phyloP scores from a whole-genome alignment of 2,113 vertebrate species.

The Elachura formosa region DNA sequence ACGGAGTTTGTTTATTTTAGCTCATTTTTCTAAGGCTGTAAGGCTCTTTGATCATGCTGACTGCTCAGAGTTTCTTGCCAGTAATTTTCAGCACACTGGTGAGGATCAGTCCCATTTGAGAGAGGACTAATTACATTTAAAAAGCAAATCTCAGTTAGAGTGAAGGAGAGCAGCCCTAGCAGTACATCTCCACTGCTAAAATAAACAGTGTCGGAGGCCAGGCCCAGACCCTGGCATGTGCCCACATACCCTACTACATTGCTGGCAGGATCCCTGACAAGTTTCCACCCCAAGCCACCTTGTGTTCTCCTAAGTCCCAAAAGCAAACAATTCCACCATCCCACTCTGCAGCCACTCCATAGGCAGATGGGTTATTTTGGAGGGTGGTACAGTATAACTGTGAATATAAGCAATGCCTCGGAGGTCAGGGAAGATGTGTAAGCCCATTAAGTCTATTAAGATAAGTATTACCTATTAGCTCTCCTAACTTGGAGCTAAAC shows the following conservation, averaged over 20 bases:
- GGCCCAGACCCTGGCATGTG: neutral
- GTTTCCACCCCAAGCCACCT: neutral
- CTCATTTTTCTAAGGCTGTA: conserved; percentile 18
- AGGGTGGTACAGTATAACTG: neutral
- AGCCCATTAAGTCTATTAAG: neutral
- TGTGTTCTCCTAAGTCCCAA: neutral
- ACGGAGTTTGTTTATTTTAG: neutral
- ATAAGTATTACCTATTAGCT: neutral
- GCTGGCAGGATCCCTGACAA: neutral
- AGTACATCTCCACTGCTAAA: neutral
- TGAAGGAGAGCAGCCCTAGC: neutral
- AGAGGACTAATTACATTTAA: neutral
- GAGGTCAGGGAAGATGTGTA: neutral
- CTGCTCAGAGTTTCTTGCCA: neutral
- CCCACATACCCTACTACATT: neutral
- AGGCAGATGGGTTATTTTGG: neutral
- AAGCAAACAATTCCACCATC: neutral
- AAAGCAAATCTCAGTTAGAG: neutral
- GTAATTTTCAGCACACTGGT: neutral
- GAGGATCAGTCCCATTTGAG: neutral
- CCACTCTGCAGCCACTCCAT: neutral
- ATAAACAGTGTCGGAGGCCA: neutral
- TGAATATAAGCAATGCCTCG: neutral
- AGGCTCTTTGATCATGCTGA: neutral
- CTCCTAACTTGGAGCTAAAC: neutral